Evolutionary conservation across 2,113 vertebrate species (phyloP), one percentile per base, ranked within the genome.

Genomic region (Nerophis ophidion): DNA sequence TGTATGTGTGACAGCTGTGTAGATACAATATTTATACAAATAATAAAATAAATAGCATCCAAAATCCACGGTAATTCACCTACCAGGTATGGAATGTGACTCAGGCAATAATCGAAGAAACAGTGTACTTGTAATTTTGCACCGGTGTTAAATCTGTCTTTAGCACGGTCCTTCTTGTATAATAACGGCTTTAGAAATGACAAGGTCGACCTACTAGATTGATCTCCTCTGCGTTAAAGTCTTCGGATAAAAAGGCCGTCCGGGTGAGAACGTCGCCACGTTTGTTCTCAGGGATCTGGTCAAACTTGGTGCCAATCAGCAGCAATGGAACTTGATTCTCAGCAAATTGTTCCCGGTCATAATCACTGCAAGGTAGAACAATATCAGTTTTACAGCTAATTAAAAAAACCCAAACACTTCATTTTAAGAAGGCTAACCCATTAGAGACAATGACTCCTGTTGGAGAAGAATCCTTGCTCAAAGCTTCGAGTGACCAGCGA

Each of bases 141-240:
- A 38, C 36, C 36, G 8, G 36, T 38, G 1, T 38, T 38, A 38
- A 38, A 4, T 8, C 8, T 42, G 40, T 44, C 4, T 44, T 44
- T 44, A 12, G 40, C 40, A 44, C 4, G 10, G 11, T 44, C 10
- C 11, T 44, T 44, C 10, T 4, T 44, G 40, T 44, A 40, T 8
- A 40, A 40, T 40, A 1, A 11, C 12, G 3, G 10, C 40, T 44
- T 44, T 12, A 44, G 40, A 4, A 44, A 44, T 44, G 10, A 44
- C 5, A 44, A 35, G 4, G 7, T 53, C 15, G 9, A 81, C 93
- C 26, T 63, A 99, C 97, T 68, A 99, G 90, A 87, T 98, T 98
- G 68, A 99, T 99, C 83, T 99, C 96, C 81, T 99, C 96, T 42
- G 96, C 95, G 45, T 93, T 95, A 81, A 99, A 98, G 87, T 99